phyloP scores from a whole-genome alignment of 2,113 vertebrate species.

The Oryzias javanicus region DNA sequence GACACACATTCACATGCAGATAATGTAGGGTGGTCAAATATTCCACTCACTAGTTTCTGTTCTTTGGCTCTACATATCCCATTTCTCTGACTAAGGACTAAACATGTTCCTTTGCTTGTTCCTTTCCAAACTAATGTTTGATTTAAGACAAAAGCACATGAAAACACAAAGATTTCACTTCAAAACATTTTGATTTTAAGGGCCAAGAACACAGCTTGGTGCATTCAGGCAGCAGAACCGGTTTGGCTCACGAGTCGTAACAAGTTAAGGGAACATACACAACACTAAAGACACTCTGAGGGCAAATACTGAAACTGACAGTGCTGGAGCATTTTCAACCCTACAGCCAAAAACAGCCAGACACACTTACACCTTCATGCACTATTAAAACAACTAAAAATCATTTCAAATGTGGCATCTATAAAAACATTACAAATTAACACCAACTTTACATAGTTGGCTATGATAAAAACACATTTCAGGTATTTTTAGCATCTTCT shows the following conservation, averaged over 20 bases:
- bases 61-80: constrained; percentile 4
- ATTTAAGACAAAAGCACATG: constrained; percentile 11
- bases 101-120: background rate
- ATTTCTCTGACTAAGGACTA: background rate
- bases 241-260: constrained; percentile 66
- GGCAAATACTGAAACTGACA: constrained; percentile 12
- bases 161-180: constrained; percentile 8
- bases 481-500: no score
- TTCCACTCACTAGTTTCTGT: background rate
- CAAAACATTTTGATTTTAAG: constrained; percentile 36
- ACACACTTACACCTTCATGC: no score
- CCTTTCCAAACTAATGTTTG: background rate
- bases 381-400: no score
- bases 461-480: no score
- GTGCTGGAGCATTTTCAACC: no score
- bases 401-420: no score
- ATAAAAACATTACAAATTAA: no score
- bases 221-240: constrained; percentile 54
- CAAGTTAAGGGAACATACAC: constrained; percentile 35
- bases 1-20: constrained; percentile 15
- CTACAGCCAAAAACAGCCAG: no score
- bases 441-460: no score
- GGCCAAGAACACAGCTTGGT: constrained; percentile 24
- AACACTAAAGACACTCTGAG: constrained; percentile 25
- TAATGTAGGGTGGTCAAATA: background rate